Conservation (phyloP, 2,797 vertebrate species). For the Neosilurus mollespiculum region DNA sequence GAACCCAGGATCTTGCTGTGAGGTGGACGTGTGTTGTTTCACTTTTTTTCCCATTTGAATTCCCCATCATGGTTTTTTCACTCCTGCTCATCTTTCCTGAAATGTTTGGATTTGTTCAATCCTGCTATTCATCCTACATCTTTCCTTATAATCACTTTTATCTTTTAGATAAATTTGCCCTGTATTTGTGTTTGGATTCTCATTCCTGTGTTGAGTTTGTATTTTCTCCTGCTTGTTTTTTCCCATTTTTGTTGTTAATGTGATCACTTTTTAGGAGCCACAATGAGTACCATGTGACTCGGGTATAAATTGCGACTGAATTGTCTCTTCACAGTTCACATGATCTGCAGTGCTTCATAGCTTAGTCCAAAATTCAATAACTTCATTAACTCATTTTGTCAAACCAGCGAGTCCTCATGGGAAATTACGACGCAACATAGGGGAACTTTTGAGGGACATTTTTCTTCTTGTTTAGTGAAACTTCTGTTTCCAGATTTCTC, state of each 20-base stretch:
- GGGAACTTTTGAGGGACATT: neutral
- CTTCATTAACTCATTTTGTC: slow-evolving; percentile 48
- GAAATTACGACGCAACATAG: neutral
- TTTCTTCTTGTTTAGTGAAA: slow-evolving; percentile 48
- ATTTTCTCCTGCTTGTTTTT: neutral
- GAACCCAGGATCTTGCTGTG: too few species aligned
- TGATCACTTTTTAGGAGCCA: neutral
- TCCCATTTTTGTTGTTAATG: neutral
- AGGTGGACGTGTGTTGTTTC: too few species aligned
- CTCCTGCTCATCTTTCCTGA: neutral
- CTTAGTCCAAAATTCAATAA: slow-evolving; percentile 59
- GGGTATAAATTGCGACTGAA: neutral
- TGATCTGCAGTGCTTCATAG: slow-evolving; percentile 54
- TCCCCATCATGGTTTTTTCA: neutral
- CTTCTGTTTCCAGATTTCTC: neutral
- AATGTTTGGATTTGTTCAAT: neutral
- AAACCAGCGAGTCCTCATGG: slow-evolving; percentile 60
- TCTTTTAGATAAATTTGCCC: neutral
- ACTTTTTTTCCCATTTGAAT: neutral
- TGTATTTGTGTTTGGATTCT: neutral
- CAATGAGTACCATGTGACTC: slow-evolving; percentile 16
- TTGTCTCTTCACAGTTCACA: slow-evolving; percentile 54
- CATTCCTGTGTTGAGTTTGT: neutral
- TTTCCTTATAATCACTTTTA: neutral
- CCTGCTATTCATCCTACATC: neutral